Evolutionary conservation across 2,113 vertebrate genomes (phyloP).

Genomic region (Cichladusa arquata): DNA sequence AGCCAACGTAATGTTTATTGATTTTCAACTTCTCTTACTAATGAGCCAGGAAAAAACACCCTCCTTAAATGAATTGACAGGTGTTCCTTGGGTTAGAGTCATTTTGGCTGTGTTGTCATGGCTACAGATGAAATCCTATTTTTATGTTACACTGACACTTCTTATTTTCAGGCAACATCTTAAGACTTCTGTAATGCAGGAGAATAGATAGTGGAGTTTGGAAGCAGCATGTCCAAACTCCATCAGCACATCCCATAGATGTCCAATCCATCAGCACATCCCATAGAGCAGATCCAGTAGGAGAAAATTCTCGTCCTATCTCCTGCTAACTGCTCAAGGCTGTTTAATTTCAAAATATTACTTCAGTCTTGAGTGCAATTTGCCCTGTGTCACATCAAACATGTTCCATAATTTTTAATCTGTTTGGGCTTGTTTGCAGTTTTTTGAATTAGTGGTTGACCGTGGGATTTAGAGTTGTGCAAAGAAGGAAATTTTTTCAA

Average conservation of each 20-base stretch:
- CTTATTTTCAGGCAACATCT: slow-evolving; percentile 13
- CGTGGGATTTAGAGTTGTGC: neutral
- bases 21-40: slow-evolving; percentile 44
- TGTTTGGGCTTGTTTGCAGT: neutral
- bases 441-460: neutral
- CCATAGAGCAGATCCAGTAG: neutral
- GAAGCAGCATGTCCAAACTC: neutral
- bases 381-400: neutral
- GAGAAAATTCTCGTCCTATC: neutral
- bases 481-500: neutral
- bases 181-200: neutral
- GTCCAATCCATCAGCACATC: neutral
- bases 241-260: neutral
- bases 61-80: neutral
- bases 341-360: neutral
- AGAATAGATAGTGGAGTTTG: neutral
- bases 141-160: neutral
- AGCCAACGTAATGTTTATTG: slow-evolving; percentile 26
- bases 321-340: slow-evolving; percentile 15
- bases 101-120: slow-evolving; percentile 10
- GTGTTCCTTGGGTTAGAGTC: neutral
- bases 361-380: neutral
- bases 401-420: neutral
- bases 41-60: slow-evolving; percentile 17
- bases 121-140: slow-evolving; percentile 12